Evolutionary conservation across 2,888 invertebrate genomes (phyloP).

Genomic region (Lycia hirtaria): DNA sequence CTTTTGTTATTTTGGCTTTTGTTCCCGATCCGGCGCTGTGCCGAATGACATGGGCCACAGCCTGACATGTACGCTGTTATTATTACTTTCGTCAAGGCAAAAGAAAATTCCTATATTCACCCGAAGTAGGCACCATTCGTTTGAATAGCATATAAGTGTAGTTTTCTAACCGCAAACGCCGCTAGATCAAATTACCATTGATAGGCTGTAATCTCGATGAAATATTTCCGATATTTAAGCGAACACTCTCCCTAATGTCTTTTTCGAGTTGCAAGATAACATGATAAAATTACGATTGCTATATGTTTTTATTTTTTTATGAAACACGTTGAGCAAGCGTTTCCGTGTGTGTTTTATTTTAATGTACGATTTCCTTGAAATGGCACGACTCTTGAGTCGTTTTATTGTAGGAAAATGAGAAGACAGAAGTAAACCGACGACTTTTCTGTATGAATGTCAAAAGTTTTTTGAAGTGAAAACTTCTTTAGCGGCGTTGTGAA

Average conservation of each 20-base stretch:
- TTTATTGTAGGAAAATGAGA: background rate
- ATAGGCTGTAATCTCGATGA: conserved; percentile 47
- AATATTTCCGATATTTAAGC: conserved; percentile 29
- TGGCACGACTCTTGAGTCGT: background rate
- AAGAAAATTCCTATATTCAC: conserved; percentile 30
- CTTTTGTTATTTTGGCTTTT: too few relatives aligned
- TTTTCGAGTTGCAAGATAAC: conserved; percentile 8
- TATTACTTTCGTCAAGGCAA: conserved; percentile 38
- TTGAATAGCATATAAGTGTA: conserved; percentile 49
- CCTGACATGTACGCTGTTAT: conserved; percentile 30
- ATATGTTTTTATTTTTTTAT: background rate
- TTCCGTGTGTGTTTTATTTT: background rate
- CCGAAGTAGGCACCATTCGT: conserved; percentile 45
- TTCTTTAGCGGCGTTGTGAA: too few relatives aligned
- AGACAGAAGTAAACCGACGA: background rate
- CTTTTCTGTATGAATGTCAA: background rate
- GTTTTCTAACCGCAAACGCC: conserved; percentile 61
- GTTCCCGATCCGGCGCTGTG: too few relatives aligned
- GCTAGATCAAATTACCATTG: conserved; percentile 37
- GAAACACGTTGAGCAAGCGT: background rate
- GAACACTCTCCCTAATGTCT: conserved; percentile 31
- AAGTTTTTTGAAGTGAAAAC: too few relatives aligned
- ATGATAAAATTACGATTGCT: conserved; percentile 7
- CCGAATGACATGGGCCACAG: too few relatives aligned
- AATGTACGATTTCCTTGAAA: background rate